A percentile compares a stretch with the other conserved stretches of the same genome.
Evolutionary conservation across 2,888 invertebrate species (phyloP).

Genomic region (Lacanobia wlatinum): DNA sequence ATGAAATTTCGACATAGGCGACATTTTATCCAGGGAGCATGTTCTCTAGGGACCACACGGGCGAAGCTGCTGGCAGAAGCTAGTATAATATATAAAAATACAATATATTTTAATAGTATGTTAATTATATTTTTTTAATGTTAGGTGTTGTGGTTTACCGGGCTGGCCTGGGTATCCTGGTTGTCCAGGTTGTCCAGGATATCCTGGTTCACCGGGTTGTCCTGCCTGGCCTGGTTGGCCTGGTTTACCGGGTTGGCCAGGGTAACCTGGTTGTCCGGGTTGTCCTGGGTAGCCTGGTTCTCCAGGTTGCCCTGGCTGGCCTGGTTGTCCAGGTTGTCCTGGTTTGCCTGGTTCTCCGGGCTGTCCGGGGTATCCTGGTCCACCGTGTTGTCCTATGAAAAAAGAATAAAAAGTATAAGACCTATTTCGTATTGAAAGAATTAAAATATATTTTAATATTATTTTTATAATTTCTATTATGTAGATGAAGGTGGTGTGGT

Average conservation of each 20-base stretch:
- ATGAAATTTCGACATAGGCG: too few species aligned
- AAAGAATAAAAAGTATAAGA: too few species aligned
- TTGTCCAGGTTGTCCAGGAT: conserved; percentile 30
- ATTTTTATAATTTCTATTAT: too few species aligned
- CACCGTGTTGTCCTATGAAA: background rate
- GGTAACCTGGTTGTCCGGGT: background rate
- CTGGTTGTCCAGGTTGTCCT: conserved; percentile 54
- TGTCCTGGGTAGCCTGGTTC: conserved; percentile 4
- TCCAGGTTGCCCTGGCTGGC: conserved; percentile 31
- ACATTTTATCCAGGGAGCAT: too few species aligned
- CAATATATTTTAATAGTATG: too few species aligned
- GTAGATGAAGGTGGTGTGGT: background rate
- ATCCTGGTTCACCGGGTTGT: conserved; percentile 8
- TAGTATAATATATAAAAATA: too few species aligned
- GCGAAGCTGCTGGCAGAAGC: too few species aligned
- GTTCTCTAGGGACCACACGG: too few species aligned
- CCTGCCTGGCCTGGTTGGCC: conserved; percentile 33
- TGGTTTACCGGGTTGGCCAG: conserved; percentile 12
- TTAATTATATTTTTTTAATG: too few species aligned
- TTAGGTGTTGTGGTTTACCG: conserved; percentile 9
- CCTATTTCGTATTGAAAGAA: too few species aligned
- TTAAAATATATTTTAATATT: too few species aligned
- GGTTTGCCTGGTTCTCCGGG: conserved; percentile 27
- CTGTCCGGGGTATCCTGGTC: background rate
- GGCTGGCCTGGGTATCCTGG: conserved; percentile 24